Base-by-base conservation (phyloP, 2,888 invertebrate genomes). In the Stenchaetothrips biformis region DNA sequence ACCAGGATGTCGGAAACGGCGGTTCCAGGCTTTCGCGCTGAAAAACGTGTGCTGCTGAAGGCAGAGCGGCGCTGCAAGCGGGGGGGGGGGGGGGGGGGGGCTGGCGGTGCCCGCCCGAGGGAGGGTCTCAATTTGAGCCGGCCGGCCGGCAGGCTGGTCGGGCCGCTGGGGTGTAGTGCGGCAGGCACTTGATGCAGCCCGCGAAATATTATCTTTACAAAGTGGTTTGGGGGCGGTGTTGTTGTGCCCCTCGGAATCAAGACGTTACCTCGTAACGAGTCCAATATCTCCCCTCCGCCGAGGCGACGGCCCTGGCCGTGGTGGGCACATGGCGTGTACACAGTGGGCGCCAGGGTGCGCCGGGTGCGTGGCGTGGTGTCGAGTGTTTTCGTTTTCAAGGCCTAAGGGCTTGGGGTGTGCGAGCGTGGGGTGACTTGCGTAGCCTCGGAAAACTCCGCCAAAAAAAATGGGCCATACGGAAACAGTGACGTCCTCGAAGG, bases 201-300 rank as follows among this genome's bases (percentile, higher is more conserved):
- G 25, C 67, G 67, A 74, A 74, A 74, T 74, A 74, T 74, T 74
- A 74, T 74, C 67, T 74, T 74, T 25, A 74, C 67, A 74, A 74
- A 74, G 67, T 74, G 67, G 25, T 74, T 21, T n/a, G 25, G 67
- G 67, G 67, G 8, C 21, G 67, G 53, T 6, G 67, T 74, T 74
- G 67, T 74, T 74, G 25, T 25, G 67, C 11, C 67, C n/a, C 67
- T 9, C 67, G 21, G 67, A 74, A 74, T 74, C 67, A 74, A 74
- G 67, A 74, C 67, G 67, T 74, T 74, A 74, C 67, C 67, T 74
- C 67, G 25, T 74, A 74, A 74, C 67, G 67, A 74, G 67, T 74
- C 67, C 67, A 74, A 74, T 74, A 74, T 74, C 67, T 74, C 25
- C 67, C 16, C 53, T 53, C 53, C 53, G 53, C 25, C 67, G 25